Evolutionary conservation across 2,888 invertebrate genomes (phyloP).

Genomic region (Caenorhabditis angaria): DNA sequence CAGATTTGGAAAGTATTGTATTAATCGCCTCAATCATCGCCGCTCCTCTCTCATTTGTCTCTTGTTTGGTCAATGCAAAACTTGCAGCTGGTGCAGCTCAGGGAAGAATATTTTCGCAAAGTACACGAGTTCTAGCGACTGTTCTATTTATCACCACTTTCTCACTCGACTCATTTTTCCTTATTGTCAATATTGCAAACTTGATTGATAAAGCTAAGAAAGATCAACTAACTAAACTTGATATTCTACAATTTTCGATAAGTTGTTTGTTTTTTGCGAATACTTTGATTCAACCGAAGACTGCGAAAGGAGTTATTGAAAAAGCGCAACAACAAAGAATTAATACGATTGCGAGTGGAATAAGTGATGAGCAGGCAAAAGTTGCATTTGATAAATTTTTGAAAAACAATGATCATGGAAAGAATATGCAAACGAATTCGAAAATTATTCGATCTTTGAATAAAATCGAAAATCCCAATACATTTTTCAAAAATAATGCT

Average conservation of each 20-base stretch:
- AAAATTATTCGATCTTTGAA: neutral
- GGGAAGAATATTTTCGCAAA: neutral
- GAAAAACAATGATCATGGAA: neutral
- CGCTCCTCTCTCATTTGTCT: neutral
- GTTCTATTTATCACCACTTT: neutral
- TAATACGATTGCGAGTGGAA: neutral
- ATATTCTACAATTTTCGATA: neutral
- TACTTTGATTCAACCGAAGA: neutral
- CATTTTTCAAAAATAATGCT: neutral
- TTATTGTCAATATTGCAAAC: neutral
- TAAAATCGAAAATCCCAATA: neutral
- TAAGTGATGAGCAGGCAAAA: neutral
- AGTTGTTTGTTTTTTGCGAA: neutral
- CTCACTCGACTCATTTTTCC: neutral
- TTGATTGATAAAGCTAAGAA: neutral
- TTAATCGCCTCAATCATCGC: neutral
- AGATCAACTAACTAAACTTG: neutral
- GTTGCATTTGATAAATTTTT: neutral
- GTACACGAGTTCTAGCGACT: neutral
- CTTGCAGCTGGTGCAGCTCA: neutral
- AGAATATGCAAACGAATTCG: neutral
- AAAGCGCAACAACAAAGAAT: neutral
- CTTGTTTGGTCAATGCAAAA: neutral
- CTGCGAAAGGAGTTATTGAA: neutral
- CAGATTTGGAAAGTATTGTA: neutral